Percentiles rank a stretch among this genome's conserved stretches.
Evolutionary conservation across 2,888 invertebrate species (phyloP).

Genomic region (Heliconius hortense): DNA sequence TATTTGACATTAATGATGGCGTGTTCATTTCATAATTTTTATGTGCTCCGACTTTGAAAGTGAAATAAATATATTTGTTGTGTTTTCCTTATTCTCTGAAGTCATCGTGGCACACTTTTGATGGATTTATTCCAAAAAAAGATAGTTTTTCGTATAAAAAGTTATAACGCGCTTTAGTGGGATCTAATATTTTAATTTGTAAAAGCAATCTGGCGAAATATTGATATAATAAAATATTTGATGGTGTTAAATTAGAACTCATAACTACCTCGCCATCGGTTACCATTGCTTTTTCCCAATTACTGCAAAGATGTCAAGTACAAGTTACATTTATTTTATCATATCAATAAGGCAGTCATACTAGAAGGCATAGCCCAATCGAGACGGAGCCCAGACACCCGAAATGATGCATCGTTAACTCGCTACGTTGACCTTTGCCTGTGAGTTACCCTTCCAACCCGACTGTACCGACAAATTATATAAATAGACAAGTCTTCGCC

Average conservation of each 20-base stretch:
- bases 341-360: background rate
- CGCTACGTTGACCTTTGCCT: slow-evolving; percentile 16
- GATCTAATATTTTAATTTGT: background rate
- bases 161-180: too few species aligned
- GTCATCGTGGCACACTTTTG: background rate
- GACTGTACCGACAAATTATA: background rate
- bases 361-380: background rate
- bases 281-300: background rate
- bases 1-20: background rate
- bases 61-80: background rate
- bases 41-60: background rate
- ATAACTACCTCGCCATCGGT: background rate
- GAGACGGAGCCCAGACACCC: slow-evolving; percentile 13
- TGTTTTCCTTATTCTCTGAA: background rate
- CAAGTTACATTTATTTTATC: background rate
- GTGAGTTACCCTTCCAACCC: background rate
- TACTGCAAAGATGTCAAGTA: background rate
- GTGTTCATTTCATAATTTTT: background rate
- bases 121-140: background rate
- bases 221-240: background rate
- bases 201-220: background rate
- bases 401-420: slow-evolving; percentile 21
- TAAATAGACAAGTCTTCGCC: background rate
- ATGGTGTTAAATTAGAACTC: background rate
- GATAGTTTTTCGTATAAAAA: too few species aligned